Conservation (phyloP, 2,113 vertebrate species). For the Cepphus grylle region DNA sequence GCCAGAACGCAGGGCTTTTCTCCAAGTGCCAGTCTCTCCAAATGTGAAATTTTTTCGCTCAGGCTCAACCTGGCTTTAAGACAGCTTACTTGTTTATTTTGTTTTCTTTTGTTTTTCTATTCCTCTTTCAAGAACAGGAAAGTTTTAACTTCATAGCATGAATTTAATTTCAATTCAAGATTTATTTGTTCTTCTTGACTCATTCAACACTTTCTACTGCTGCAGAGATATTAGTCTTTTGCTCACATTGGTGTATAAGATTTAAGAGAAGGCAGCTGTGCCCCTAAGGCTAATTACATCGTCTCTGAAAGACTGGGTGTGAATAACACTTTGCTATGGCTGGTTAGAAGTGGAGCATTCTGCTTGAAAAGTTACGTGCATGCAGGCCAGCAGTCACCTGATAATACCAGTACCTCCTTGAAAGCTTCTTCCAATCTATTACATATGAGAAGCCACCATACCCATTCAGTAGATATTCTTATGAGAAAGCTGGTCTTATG, state of each 20-base stretch:
- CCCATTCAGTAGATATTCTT: neutral
- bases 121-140: neutral
- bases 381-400: neutral
- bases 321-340: neutral
- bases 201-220: neutral
- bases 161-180: neutral
- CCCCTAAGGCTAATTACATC: neutral
- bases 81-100: neutral
- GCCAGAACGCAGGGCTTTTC: neutral
- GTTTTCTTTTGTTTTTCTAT: neutral
- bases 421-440: neutral
- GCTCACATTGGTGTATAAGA: neutral
- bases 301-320: neutral
- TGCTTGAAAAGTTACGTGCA: neutral
- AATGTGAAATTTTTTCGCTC: neutral
- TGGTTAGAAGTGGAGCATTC: neutral
- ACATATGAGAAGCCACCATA: neutral
- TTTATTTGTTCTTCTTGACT: neutral
- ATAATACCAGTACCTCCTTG: neutral
- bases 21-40: neutral
- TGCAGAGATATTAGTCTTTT: neutral
- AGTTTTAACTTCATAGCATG: neutral
- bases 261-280: neutral
- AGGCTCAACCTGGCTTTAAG: neutral
- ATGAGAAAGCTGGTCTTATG: neutral